Percentiles rank a stretch among this genome's conserved stretches.
phyloP scores from a whole-genome alignment of 2,888 invertebrate species.

The Cryptophagus acutangulus region DNA sequence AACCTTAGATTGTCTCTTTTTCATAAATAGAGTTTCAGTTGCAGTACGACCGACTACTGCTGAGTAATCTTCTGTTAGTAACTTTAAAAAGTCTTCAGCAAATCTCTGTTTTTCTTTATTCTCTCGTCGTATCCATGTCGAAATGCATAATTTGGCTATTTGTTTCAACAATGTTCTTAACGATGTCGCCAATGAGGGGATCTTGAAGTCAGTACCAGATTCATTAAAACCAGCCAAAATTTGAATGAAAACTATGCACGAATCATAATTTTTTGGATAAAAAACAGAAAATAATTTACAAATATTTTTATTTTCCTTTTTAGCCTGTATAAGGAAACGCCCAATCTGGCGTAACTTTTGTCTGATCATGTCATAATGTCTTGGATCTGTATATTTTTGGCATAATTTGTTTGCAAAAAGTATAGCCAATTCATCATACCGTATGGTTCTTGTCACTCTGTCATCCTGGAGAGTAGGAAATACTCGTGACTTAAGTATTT shows the following conservation, averaged over 20 bases:
- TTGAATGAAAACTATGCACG: neutral
- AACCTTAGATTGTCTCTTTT: slow-evolving; percentile 3
- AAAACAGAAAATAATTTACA: neutral
- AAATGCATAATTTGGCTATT: slow-evolving; percentile 3
- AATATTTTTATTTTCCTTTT: neutral
- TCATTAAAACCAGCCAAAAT: neutral
- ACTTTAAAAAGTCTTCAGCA: slow-evolving; percentile 5
- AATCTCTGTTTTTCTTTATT: neutral
- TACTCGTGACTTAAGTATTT: slow-evolving; percentile 4
- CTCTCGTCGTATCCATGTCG: slow-evolving; percentile 6
- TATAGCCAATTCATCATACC: slow-evolving; percentile 8
- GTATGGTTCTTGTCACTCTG: neutral
- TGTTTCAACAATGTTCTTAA: slow-evolving; percentile 7
- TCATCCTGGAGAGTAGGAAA: slow-evolving; percentile 7
- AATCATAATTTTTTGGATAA: neutral
- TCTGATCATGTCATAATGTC: slow-evolving; percentile 8
- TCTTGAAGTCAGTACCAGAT: neutral
- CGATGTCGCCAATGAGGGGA: slow-evolving; percentile 5
- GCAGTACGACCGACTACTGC: slow-evolving; percentile 4
- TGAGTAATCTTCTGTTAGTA: slow-evolving; percentile 5
- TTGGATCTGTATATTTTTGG: slow-evolving; percentile 6
- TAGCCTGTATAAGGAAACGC: neutral
- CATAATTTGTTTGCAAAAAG: slow-evolving; percentile 10
- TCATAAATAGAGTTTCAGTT: slow-evolving; percentile 7
- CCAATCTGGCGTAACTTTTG: neutral